Evolutionary conservation across 2,888 invertebrate species (phyloP), one percentile per base, ranked within the genome.

Genomic region (Paralinhomoeus sp.): DNA sequence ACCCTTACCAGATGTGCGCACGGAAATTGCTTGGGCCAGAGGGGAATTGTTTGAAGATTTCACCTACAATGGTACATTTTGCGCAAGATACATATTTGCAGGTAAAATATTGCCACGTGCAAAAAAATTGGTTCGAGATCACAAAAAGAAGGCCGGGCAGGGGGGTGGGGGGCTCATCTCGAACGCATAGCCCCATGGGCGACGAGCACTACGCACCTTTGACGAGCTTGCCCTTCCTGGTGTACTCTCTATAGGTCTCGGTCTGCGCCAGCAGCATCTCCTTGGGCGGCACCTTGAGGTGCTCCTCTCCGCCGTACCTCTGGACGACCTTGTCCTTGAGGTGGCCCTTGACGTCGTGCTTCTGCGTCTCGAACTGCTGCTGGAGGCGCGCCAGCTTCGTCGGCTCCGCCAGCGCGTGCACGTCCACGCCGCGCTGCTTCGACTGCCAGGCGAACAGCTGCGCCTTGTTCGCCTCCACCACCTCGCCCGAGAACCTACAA

Each of bases 321-420:
- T 83, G 80, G 36, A 93, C 70, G 45, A 97, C 77, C 44, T 76
- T 77, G 41, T 78, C 75, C 48, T 70, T 69, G 7, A 82, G 78
- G 67, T 79, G 72, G 15, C 78, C 75, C 67, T 93, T 87, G 53
- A 83, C 78, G 53, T 80, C 78, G 35, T 81, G 79, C 62, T 83
- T 83, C 63, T 85, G 81, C 52, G 79, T 74, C 46, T 78, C 77
- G 63, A 83, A 91, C 64, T 91, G 81, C 44, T 78, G 74, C 63
- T 85, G 78, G 47, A 97, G 66, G 53, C 84, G 66, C 64, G 91
- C 93, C 49, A 93, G 68, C 65, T 91, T 91, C 15, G 97, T 99
- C 9, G 97, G 97, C 64, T 97, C 97, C 2, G 93, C 93, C 51
- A 93, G 72, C 45, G 91, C 72, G 63, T 91, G 85, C 23, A 89